Base-by-base conservation (phyloP, 2,113 vertebrate species). In the Atherinomorus stipes region DNA sequence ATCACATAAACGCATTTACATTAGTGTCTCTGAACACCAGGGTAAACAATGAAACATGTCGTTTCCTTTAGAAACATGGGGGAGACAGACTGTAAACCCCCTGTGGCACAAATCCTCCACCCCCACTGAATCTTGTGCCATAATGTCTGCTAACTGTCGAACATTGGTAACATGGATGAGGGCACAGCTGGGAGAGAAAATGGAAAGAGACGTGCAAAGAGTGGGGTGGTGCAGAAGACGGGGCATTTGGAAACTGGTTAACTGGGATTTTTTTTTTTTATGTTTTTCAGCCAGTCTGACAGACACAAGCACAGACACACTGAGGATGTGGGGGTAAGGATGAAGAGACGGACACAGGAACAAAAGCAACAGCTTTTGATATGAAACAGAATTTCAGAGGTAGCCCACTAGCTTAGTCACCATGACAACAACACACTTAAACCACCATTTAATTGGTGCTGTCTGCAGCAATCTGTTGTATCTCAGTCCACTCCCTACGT, bases 361-460 rank as follows among this genome's bases (percentile, higher is more conserved):
- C 82, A 88, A 87, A 91, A 87, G 82, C 76, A 53, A 75, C 50
- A 34, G 75, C 84, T 44, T 89, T 90, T 74, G 68, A 85, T 84
- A 84, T 81, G 64, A 89, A 90, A 88, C 71, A 67, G 71, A 88
- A 91, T 91, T 91, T 90, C 86, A 85, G 87, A 89, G 89, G 84
- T 90, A 69, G 77, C 60, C 77, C 62, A 64, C 71, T 79, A 77
- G 83, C 67, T 90, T 85, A 64, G 92, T 94, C 86, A 34, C 92
- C 86, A 93, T 93, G 90, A 93, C 90, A 91, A 94, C 91, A 81
- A 80, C 87, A 90, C 87, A 86, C 89, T 91, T 81, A 87, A 91
- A 89, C 86, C 81, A 89, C 80, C 79, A 69, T 89, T 89, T 92
- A 92, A 92, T 92, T 91, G 89, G 79, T 64, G 88, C 86, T 88